Conservation (phyloP, 2,113 vertebrate species). For the Zosterops borbonicus region DNA sequence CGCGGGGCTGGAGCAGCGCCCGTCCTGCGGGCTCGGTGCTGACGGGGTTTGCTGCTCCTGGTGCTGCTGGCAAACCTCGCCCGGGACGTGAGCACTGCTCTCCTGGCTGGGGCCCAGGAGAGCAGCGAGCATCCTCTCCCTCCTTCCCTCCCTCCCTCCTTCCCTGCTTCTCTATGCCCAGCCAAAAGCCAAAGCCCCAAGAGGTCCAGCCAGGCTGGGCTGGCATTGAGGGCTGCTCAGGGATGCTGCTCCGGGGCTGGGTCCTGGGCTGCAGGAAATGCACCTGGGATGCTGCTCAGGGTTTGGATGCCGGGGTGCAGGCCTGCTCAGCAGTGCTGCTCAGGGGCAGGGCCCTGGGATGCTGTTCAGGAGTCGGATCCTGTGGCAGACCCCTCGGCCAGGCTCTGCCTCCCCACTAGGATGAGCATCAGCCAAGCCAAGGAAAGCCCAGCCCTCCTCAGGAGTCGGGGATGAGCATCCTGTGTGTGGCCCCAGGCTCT, state of each 20-base stretch:
- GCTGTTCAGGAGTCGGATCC: neutral
- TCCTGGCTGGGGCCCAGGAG: neutral
- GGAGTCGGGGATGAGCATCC: neutral
- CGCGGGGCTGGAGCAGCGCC: neutral
- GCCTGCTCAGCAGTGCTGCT: too few relatives aligned
- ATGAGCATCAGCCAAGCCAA: neutral
- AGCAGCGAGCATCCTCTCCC: neutral
- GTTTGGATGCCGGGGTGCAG: too few relatives aligned
- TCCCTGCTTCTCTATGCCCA: neutral
- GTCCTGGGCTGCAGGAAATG: too few relatives aligned
- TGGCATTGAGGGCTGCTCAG: neutral
- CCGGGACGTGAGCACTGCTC: neutral
- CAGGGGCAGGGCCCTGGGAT: neutral
- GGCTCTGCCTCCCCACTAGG: fast-evolving
- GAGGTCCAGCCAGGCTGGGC: neutral
- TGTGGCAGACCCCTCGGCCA: neutral
- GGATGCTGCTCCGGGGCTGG: too few relatives aligned
- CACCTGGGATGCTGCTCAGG: neutral
- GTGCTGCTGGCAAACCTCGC: neutral
- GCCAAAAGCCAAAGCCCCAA: neutral
- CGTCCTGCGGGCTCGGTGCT: fast-evolving
- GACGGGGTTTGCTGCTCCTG: neutral
- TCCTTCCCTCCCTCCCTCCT: neutral
- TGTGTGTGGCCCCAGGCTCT: neutral
- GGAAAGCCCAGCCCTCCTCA: neutral